phyloP scores from a whole-genome alignment of 2,888 invertebrate genomes.

The Parnassius orleans region DNA sequence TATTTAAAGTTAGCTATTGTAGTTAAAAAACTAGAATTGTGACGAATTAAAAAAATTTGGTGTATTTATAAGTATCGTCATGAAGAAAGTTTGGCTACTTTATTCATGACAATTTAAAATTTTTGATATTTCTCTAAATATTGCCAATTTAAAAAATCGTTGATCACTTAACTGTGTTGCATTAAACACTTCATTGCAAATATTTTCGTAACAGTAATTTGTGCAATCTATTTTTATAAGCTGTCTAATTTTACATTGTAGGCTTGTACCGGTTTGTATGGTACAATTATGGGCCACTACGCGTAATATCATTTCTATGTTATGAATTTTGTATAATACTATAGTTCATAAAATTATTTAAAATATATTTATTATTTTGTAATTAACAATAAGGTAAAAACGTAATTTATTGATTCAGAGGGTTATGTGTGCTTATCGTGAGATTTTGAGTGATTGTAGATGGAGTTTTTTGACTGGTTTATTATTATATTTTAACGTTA shows the following conservation, averaged over 20 bases:
- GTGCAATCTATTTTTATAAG: slow-evolving; percentile 79
- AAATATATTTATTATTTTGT: slow-evolving; percentile 71
- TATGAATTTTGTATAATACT: slow-evolving; percentile 76
- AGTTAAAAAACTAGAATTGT: slow-evolving; percentile 23
- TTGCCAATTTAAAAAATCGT: slow-evolving; percentile 18
- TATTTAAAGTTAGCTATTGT: slow-evolving; percentile 17
- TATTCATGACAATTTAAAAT: slow-evolving; percentile 8
- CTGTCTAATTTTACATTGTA: slow-evolving; percentile 56
- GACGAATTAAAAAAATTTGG: slow-evolving; percentile 19
- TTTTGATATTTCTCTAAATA: slow-evolving; percentile 21
- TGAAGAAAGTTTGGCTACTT: slow-evolving; percentile 3
- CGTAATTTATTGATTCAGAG: slow-evolving; percentile 62
- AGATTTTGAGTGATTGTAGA: slow-evolving; percentile 68
- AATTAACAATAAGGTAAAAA: slow-evolving; percentile 62
- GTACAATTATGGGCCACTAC: slow-evolving; percentile 41
- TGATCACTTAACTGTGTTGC: slow-evolving; percentile 29
- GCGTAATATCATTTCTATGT: slow-evolving; percentile 71
- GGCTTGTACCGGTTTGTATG: slow-evolving; percentile 41
- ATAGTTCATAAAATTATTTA: slow-evolving; percentile 69
- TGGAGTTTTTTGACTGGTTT: slow-evolving; percentile 59
- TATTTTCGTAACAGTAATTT: slow-evolving; percentile 65
- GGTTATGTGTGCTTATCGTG: slow-evolving; percentile 64
- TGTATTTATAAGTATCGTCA: slow-evolving; percentile 17
- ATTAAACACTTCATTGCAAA: slow-evolving; percentile 51
- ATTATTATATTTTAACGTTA: slow-evolving; percentile 54